Conservation (phyloP, 2,797 vertebrate genomes). For the Arctocebus calabarensis region DNA sequence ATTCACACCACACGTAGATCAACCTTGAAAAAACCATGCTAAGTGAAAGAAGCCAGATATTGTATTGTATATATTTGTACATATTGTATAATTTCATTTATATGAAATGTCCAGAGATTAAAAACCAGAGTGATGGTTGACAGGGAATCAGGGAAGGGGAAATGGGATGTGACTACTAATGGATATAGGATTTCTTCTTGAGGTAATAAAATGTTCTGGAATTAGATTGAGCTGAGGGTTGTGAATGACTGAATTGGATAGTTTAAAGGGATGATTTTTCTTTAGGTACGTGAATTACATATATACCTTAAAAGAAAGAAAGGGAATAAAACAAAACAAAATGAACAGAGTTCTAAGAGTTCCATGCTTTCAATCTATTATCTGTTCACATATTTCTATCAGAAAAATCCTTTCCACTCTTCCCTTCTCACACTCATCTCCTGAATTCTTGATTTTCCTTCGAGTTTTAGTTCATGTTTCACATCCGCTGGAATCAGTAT, state of each 20-base stretch:
- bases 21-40: not conserved
- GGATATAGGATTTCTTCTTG: not conserved
- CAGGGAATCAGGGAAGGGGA: not conserved
- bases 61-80: not conserved
- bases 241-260: not conserved
- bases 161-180: not conserved
- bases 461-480: not conserved
- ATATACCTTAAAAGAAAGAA: not conserved
- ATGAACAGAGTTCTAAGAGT: not conserved
- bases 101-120: not conserved
- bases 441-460: slow-evolving; percentile 13
- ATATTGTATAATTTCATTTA: not conserved
- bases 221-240: not conserved
- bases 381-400: not conserved
- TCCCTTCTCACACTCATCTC: not conserved
- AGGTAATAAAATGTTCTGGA: not conserved
- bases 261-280: not conserved
- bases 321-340: not conserved
- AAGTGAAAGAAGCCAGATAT: not conserved
- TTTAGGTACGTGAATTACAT: not conserved
- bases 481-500: not conserved
- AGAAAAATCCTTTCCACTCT: not conserved
- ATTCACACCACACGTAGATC: not conserved
- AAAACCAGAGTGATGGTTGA: not conserved
- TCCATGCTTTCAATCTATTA: not conserved